These are phyloP conservation scores for Coptodon rendalli DNA, from an alignment of 2,113 vertebrate genomes.

Conservation along the genomic window DNA sequence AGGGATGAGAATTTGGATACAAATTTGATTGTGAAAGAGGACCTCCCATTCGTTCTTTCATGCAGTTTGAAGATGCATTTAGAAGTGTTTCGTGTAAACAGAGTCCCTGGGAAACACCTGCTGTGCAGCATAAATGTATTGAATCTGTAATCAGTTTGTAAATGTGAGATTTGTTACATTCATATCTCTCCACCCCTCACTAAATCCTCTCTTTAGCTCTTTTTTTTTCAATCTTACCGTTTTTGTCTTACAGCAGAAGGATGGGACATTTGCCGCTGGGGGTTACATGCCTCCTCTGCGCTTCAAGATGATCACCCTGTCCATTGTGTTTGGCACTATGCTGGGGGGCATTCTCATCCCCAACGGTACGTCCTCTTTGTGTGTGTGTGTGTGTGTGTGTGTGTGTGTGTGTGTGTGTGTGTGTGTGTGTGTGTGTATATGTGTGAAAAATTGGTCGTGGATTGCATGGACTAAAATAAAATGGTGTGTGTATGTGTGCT, in stretches of 20 bases:
- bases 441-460: neutral
- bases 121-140: neutral
- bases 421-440: neutral
- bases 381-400: neutral
- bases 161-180: neutral
- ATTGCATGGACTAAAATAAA: neutral
- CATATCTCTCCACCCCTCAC: neutral
- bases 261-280: slow-evolving; percentile 91
- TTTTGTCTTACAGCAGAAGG: slow-evolving; percentile 81
- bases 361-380: slow-evolving; percentile 69
- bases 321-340: slow-evolving; percentile 96
- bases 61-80: neutral
- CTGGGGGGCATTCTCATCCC: slow-evolving; percentile 94
- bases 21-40: neutral
- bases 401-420: neutral
- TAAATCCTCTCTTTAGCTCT: neutral
- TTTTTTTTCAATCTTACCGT: neutral
- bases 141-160: neutral
- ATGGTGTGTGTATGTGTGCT: neutral
- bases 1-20: neutral
- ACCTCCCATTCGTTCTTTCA: neutral
- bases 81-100: neutral
- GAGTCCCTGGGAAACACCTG: neutral
- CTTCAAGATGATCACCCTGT: slow-evolving; percentile 90
- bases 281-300: slow-evolving; percentile 97